Conservation (phyloP, 53 echinoderm and acorn worm species). For the Arbacia lixula region DNA sequence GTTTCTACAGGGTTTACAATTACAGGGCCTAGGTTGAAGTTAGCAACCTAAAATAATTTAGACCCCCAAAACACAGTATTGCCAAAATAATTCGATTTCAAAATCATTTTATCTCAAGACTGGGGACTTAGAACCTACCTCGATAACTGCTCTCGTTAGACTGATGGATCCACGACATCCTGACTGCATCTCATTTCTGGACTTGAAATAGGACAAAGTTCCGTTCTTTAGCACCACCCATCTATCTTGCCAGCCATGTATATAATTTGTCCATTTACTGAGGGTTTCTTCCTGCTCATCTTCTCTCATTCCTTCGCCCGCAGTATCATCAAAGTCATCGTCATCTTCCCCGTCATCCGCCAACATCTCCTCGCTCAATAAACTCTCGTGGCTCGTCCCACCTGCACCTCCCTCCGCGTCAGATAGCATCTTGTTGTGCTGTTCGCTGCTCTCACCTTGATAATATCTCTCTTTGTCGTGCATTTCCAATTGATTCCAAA, state of each 20-base stretch:
- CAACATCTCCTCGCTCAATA: conserved; percentile 39
- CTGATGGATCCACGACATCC: conserved; percentile 96
- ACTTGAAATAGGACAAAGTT: conserved; percentile 91
- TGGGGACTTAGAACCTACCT: no score
- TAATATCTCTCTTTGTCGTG: conserved; percentile 44
- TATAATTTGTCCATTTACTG: conserved; percentile 98
- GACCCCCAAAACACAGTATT: no score
- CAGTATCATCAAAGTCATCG: conserved; percentile 85
- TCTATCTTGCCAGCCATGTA: conserved; percentile 97
- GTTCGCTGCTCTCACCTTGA: conserved; percentile 19
- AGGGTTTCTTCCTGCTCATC: conserved; percentile 88
- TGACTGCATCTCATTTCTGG: conserved; percentile 81
- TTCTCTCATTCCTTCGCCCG: conserved; percentile 44
- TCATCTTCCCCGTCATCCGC: conserved; percentile 81
- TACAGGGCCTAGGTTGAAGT: no score
- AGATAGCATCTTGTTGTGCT: conserved; percentile 45
- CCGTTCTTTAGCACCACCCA: conserved; percentile 93
- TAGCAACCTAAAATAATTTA: no score
- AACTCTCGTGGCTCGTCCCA: conserved; percentile 45
- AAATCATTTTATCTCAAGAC: no score
- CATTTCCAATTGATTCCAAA: conserved; percentile 6
- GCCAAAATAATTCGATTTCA: no score
- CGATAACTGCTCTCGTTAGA: conserved; percentile 88
- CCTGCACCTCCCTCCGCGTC: no score
- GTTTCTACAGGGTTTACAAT: no score